phyloP scores from a whole-genome alignment of 2,888 invertebrate genomes.

The Microctonus hyperodae region DNA sequence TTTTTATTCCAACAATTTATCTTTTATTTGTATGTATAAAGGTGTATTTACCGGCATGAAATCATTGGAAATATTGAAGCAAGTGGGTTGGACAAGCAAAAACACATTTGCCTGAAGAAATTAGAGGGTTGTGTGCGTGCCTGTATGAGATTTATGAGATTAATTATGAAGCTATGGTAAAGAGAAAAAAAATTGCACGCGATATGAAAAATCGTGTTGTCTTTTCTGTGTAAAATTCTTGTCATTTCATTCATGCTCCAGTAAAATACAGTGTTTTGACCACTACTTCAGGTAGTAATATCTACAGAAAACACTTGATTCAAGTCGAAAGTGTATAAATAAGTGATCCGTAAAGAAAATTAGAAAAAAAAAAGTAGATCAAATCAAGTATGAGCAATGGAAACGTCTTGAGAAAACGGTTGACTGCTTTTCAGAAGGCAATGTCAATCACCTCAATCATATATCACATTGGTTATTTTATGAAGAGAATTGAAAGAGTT shows the following conservation, averaged over 20 bases:
- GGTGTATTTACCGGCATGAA: neutral
- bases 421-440: constrained; percentile 12
- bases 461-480: constrained; percentile 2
- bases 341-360: constrained; percentile 3
- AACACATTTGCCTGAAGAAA: neutral
- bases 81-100: neutral
- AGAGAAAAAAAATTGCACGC: constrained; percentile 3
- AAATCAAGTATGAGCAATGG: constrained; percentile 12
- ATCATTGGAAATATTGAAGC: neutral
- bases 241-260: neutral
- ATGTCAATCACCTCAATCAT: constrained; percentile 4
- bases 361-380: constrained; percentile 21
- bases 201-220: constrained; percentile 11
- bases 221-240: neutral
- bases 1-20: constrained; percentile 2
- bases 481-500: neutral
- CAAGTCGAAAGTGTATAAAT: constrained; percentile 10
- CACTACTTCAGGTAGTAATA: neutral
- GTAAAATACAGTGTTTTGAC: neutral
- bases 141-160: constrained; percentile 14
- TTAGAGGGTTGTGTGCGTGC: neutral
- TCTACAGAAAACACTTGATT: neutral
- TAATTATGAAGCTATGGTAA: neutral
- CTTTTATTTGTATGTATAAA: neutral
- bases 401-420: constrained; percentile 21